Percentiles rank a stretch among this genome's conserved stretches.
phyloP scores from a whole-genome alignment of 2,113 vertebrate species.

The Noctilio leporinus region DNA sequence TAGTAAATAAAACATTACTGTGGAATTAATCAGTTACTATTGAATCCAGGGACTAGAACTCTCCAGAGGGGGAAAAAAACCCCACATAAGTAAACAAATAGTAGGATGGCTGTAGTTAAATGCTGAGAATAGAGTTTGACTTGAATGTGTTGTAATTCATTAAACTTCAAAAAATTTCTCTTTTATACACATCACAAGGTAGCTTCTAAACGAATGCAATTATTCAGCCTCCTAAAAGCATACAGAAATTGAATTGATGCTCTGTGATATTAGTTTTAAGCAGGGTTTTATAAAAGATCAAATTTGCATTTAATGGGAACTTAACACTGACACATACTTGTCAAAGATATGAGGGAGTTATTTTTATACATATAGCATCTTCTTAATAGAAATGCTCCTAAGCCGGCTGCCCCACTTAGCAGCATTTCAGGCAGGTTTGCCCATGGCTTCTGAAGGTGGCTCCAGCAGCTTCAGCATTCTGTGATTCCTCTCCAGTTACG shows the following conservation, averaged over 20 bases:
- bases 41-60: neutral
- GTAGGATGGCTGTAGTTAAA: constrained; percentile 19
- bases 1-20: neutral
- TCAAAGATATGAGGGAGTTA: constrained; percentile 56
- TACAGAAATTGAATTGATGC: constrained; percentile 49
- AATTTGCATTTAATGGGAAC: constrained; percentile 70
- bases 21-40: constrained; percentile 10
- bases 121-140: constrained; percentile 4
- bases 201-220: constrained; percentile 49
- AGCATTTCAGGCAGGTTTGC: neutral
- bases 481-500: neutral
- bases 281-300: constrained; percentile 60
- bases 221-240: constrained; percentile 54
- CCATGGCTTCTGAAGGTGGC: neutral
- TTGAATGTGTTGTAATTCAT: constrained; percentile 45
- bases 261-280: constrained; percentile 64
- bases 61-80: constrained; percentile 8
- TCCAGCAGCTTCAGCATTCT: neutral
- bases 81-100: constrained; percentile 26
- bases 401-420: neutral
- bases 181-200: constrained; percentile 4
- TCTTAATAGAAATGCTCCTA: neutral
- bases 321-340: constrained; percentile 60
- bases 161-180: constrained; percentile 34
- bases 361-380: constrained; percentile 17